Conservation (phyloP, 2,888 invertebrate species). For the Brenthis ino region DNA sequence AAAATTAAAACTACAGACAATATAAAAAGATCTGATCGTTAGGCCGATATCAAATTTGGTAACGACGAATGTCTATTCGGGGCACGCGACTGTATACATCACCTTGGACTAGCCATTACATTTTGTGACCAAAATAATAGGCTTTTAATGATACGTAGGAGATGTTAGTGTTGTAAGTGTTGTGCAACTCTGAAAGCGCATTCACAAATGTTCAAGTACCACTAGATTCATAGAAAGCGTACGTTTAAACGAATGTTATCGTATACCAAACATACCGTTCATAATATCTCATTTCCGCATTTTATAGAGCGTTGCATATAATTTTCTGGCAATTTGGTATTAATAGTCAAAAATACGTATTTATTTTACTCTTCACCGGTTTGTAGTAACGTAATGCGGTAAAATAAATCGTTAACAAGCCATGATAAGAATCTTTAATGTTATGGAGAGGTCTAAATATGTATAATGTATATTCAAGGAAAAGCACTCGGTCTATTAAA, state of each 20-base stretch:
- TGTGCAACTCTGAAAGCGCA: slow-evolving; percentile 56
- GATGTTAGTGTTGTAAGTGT: slow-evolving; percentile 31
- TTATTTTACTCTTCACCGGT: no score
- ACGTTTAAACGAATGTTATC: slow-evolving; percentile 30
- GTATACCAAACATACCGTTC: slow-evolving; percentile 25
- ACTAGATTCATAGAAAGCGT: slow-evolving; percentile 46
- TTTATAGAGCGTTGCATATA: slow-evolving; percentile 18
- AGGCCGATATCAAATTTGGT: slow-evolving; percentile 31
- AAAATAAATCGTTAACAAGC: not conserved
- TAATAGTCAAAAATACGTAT: slow-evolving; percentile 1
- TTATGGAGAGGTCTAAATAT: not conserved
- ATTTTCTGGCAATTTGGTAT: slow-evolving; percentile 20
- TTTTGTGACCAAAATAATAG: slow-evolving; percentile 53
- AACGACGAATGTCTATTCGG: slow-evolving; percentile 27
- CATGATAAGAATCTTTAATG: not conserved
- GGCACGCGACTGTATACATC: slow-evolving; percentile 41
- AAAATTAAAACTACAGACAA: slow-evolving; percentile 13
- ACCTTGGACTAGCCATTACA: slow-evolving; percentile 44
- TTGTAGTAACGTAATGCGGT: not conserved
- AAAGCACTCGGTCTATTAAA: not conserved
- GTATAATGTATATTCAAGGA: slow-evolving; percentile 2
- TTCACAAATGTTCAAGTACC: slow-evolving; percentile 50
- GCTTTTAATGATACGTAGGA: slow-evolving; percentile 50
- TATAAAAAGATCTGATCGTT: slow-evolving; percentile 20
- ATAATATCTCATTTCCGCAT: slow-evolving; percentile 28